Evolutionary conservation across 2,113 vertebrate species (phyloP).

Genomic region (Pitta sordida): DNA sequence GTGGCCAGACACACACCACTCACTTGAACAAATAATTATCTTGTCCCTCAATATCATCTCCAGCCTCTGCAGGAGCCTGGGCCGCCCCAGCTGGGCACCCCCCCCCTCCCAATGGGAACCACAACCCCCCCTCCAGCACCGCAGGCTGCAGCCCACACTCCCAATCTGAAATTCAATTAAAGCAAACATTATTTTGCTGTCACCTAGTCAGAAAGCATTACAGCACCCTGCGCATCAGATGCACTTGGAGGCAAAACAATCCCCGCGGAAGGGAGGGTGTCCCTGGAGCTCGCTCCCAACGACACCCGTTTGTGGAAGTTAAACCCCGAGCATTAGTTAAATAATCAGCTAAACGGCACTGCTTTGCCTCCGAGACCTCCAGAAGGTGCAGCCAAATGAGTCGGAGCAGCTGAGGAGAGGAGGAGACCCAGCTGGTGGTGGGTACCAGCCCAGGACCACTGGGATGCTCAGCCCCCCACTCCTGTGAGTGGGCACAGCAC

Average conservation of each 20-base stretch:
- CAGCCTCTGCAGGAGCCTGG: neutral
- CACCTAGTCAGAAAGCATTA: neutral
- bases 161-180: neutral
- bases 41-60: neutral
- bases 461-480: neutral
- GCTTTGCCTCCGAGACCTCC: neutral
- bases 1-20: neutral
- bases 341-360: neutral
- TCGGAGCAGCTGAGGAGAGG: neutral
- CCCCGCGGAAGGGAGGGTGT: neutral
- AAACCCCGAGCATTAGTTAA: neutral
- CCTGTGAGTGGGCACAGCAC: neutral
- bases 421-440: neutral
- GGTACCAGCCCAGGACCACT: neutral
- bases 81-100: too few species aligned
- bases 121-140: neutral
- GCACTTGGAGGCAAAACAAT: neutral
- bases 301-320: neutral
- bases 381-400: neutral
- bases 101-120: accelerated
- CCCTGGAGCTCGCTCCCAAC: accelerated
- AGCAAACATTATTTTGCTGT: neutral
- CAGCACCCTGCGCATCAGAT: accelerated
- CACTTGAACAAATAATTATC: neutral
- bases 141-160: neutral